Evolutionary conservation across 2,888 invertebrate species (phyloP), one percentile per base, ranked within the genome.

Genomic region (Dynastes tityus): DNA sequence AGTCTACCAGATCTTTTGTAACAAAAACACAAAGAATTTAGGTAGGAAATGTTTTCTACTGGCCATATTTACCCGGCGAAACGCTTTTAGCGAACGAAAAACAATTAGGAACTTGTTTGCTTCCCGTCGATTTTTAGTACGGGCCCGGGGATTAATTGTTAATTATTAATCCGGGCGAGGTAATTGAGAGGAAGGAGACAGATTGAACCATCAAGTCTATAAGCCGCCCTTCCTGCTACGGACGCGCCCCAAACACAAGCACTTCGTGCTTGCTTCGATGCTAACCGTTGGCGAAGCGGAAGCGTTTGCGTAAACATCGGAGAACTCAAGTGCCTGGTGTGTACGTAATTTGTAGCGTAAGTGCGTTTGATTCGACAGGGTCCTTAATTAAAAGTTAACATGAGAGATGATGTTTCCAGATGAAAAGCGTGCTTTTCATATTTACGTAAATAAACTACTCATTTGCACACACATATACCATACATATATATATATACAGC

Each of bases 141-240:
- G 82, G 81, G 80, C 82, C 78, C 76, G 6, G 71, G 85, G 87
- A 87, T 87, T 87, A 87, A 87, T 87, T 86, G 86, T 87, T 87
- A 87, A 88, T 87, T 87, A 88, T 87, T 87, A 87, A 88, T 87
- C 86, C 85, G 85, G 83, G 82, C 81, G 83, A 83, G 85, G 86
- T 86, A 87, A 87, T 87, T 85, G 87, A 84, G 83, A 84, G 85
- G 85, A 85, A 84, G 80, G 85, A 85, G 86, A 84, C 85, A 84
- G 85, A 85, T 80, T 78, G 74, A 78, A 78, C 58, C 64, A 65
- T 75, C 75, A 73, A 64, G 53, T 53, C 71, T 71, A 37, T 70
- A 22, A 40, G 13, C 32, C 55, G 32, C 49, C 22, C 53, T 37
- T 58, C 58, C 40, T 58, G 16, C 37, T 58, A 73, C 16, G 40